A percentile compares a stretch with the other conserved stretches of the same genome.
Conservation (phyloP, 2,888 invertebrate species). For the Drepanosiphum platanoidis region DNA sequence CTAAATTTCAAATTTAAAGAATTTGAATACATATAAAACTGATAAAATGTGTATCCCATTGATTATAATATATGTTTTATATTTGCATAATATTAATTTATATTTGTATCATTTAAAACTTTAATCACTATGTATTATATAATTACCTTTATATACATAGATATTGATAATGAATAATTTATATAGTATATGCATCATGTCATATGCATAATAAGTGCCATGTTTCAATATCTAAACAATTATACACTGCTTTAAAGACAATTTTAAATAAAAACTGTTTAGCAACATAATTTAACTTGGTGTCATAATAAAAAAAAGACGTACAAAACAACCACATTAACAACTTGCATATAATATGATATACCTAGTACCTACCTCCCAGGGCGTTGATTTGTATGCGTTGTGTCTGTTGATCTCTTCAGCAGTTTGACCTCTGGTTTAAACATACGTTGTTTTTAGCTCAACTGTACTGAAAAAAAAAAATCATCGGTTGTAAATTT, state of each 20-base stretch:
- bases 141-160: background rate
- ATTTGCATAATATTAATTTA: background rate
- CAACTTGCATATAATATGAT: background rate
- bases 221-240: background rate
- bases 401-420: background rate
- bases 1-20: conserved; percentile 5
- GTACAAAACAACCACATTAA: conserved; percentile 4
- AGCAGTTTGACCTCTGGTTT: conserved; percentile 30
- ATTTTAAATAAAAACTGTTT: background rate
- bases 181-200: background rate
- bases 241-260: background rate
- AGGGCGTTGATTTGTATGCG: conserved; percentile 29
- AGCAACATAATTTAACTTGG: background rate
- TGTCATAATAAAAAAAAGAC: conserved; percentile 7
- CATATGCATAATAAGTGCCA: background rate
- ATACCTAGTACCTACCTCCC: conserved; percentile 33
- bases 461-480: background rate
- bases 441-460: background rate
- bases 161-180: background rate
- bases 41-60: too few species aligned
- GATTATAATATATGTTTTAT: background rate
- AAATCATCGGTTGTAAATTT: background rate
- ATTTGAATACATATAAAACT: background rate
- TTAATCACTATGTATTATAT: background rate
- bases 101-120: background rate